A percentile compares a stretch with the other conserved stretches of the same genome.
phyloP scores from a whole-genome alignment of 2,113 vertebrate genomes.

The Urocolius indicus region DNA sequence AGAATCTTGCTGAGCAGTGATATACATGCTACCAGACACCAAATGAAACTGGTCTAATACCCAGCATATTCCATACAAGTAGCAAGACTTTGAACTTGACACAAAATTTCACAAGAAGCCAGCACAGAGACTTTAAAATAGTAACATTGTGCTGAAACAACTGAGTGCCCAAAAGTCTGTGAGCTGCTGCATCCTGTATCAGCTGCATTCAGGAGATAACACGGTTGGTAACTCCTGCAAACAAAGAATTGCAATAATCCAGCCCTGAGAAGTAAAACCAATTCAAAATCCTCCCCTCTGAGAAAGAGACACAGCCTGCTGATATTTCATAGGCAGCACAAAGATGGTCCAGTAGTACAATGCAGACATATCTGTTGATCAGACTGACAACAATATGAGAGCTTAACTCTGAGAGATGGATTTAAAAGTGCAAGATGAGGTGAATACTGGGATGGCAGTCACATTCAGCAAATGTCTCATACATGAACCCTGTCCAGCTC shows the following conservation, averaged over 20 bases:
- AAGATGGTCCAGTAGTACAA: neutral
- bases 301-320: neutral
- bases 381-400: neutral
- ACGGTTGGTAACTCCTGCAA: neutral
- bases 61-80: neutral
- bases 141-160: conserved; percentile 12
- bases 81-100: neutral
- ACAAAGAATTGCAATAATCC: conserved; percentile 57
- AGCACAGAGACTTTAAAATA: neutral
- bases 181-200: conserved; percentile 16
- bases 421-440: neutral
- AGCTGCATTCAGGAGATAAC: conserved; percentile 45
- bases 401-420: neutral
- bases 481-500: neutral
- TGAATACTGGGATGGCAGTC: neutral
- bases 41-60: neutral
- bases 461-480: neutral
- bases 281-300: neutral
- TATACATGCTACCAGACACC: neutral
- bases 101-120: neutral
- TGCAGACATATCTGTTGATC: conserved; percentile 28
- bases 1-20: neutral
- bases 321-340: conserved; percentile 4
- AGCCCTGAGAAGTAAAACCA: conserved; percentile 7
- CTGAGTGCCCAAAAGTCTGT: neutral